Base-by-base conservation (phyloP, 53 echinoderm and acorn worm species). In the Stichopus horrens region DNA sequence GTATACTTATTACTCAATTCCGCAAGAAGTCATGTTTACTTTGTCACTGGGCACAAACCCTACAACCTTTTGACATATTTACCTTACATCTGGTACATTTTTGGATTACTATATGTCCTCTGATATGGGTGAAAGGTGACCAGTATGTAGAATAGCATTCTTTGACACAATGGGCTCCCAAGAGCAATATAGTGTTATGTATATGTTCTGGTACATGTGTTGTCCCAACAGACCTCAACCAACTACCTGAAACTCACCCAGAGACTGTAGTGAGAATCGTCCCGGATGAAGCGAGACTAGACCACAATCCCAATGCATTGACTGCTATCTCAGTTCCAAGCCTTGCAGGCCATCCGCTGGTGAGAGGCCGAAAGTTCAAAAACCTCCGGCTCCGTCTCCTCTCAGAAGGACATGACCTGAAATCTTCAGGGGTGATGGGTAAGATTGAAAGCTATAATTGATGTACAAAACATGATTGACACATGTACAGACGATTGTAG, bases 401-500 rank as follows among this genome's bases (percentile, higher is more conserved):
- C 22, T 88, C 95, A 13, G 74, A n/a, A 21, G 95, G 93, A 10
- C 76, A 95, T 74, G 96, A 96, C 83, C 78, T 74, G 37, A 93
- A 92, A 66, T 83, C 95, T 19, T 95, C 95, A 21, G 96, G 96
- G 52, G 92, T 96, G 4, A 91, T 95, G 93, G 96, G 96, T 96
- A 88, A 92, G 95, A 37, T 37, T 37, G 37, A 37, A 37, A 37
- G 37, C 2, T 37, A 37, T n/a, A n/a, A n/a, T 37, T 37, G 37
- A 37, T 37, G 37, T 37, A 37, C 37, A 37, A 37, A 37, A 37
- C 37, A 37, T 37, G 37, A 37, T 37, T 37, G 37, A 37, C 37
- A 37, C 37, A 37, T 37, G 37, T 37, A 37, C 37, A 37, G 37
- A 2, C 37, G 2, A 37, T 37, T 37, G 37, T 37, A 37, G 37